Evolutionary conservation across 2,113 vertebrate species (phyloP).

Genomic region (Platysteira castanea): DNA sequence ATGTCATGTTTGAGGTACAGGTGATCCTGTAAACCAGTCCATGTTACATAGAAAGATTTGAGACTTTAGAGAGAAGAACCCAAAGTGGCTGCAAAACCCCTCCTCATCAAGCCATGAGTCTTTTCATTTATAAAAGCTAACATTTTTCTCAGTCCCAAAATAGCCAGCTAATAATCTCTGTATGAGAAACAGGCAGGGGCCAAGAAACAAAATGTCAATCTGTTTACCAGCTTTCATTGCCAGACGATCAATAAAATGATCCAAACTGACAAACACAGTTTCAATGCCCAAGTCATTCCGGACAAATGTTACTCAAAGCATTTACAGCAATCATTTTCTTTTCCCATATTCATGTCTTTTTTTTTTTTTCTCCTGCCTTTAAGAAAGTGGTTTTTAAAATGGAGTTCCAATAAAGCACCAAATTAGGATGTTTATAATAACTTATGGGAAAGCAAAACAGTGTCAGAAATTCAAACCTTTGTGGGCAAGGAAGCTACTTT

Average conservation of each 20-base stretch:
- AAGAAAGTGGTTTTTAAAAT: not conserved
- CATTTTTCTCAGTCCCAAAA: not conserved
- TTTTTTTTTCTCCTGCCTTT: not conserved
- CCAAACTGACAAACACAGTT: not conserved
- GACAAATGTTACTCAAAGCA: not conserved
- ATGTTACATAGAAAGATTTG: not conserved
- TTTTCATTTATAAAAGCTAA: not conserved
- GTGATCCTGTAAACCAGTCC: not conserved
- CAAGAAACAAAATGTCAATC: not conserved
- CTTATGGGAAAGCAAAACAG: not conserved
- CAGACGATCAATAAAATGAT: not conserved
- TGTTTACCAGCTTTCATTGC: not conserved
- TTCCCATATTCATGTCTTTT: not conserved
- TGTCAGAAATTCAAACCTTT: not conserved
- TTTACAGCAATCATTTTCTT: not conserved
- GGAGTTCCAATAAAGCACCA: not conserved
- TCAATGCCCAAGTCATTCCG: not conserved
- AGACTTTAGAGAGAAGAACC: not conserved
- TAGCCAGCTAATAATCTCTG: not conserved
- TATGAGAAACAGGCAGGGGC: not conserved
- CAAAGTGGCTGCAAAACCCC: not conserved
- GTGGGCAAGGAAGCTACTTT: not conserved
- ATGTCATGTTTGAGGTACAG: not conserved
- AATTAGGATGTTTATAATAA: not conserved
- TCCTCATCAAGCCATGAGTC: not conserved